Conservation (phyloP, 2,113 vertebrate species). For the Apodemus speciosus region DNA sequence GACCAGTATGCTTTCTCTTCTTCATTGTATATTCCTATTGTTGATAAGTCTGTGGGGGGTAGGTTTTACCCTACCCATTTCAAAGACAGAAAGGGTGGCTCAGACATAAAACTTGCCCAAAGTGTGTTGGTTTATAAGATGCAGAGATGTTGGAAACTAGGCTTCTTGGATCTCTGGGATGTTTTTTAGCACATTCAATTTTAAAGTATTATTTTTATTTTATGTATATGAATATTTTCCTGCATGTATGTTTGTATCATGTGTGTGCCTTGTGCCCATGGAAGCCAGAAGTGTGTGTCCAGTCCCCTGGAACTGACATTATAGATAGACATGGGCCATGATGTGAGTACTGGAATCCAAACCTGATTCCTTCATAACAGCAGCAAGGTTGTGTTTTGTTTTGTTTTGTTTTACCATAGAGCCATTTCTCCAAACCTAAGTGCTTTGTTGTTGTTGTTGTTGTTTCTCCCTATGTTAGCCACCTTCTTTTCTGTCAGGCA, state of each 20-base stretch:
- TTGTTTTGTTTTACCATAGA: not conserved
- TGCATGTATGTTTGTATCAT: not conserved
- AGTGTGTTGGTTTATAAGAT: not conserved
- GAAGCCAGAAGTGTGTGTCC: not conserved
- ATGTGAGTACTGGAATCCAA: not conserved
- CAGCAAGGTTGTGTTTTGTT: not conserved
- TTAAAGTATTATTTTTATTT: not conserved
- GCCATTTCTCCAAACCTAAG: not conserved
- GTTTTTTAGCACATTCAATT: not conserved
- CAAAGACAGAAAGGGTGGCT: not conserved
- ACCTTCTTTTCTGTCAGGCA: slow-evolving; percentile 8
- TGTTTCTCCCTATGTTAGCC: not conserved
- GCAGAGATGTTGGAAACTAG: not conserved
- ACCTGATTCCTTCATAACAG: not conserved
- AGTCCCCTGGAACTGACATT: not conserved
- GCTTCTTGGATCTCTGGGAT: not conserved
- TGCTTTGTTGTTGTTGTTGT: not conserved
- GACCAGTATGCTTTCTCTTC: not conserved
- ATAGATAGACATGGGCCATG: not conserved
- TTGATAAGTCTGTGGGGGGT: not conserved
- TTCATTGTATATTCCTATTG: not conserved
- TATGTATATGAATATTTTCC: not conserved
- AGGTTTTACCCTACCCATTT: not conserved
- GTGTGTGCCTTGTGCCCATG: not conserved
- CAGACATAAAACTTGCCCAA: slow-evolving; percentile 22